These are phyloP conservation scores for Scophthalmus maximus DNA, from an alignment of 2,113 vertebrate genomes.

Conservation along the genomic window DNA sequence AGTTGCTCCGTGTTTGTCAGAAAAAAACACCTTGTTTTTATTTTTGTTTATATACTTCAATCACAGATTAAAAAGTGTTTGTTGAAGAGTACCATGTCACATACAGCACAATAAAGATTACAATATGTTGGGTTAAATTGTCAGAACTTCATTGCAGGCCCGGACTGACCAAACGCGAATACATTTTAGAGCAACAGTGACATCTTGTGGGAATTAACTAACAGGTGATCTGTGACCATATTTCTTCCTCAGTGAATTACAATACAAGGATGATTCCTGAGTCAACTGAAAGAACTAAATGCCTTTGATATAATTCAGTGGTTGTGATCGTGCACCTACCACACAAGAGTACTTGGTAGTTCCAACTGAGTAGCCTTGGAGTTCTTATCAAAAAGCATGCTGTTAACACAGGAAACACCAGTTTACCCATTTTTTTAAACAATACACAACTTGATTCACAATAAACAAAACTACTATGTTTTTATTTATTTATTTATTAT, in stretches of 20 bases:
- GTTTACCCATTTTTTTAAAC: too few relatives aligned
- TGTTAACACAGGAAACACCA: not conserved
- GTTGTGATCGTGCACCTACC: not conserved
- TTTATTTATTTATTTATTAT: too few relatives aligned
- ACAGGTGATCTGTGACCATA: not conserved
- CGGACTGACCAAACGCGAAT: not conserved
- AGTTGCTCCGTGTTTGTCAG: too few relatives aligned
- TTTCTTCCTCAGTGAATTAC: not conserved
- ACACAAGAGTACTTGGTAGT: not conserved
- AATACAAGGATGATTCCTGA: not conserved
- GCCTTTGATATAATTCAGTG: not conserved
- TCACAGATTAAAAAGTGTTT: not conserved
- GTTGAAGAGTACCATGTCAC: not conserved
- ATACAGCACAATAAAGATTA: not conserved
- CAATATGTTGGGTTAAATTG: not conserved
- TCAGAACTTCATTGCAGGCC: constrained; percentile 3
- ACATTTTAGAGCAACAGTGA: constrained; percentile 71
- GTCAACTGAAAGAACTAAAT: constrained; percentile 6
- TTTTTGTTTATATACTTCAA: not conserved
- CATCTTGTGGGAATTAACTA: constrained; percentile 72
- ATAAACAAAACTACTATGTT: not conserved
- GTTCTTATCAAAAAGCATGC: too few relatives aligned
- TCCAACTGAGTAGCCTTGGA: not conserved
- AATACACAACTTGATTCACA: not conserved
- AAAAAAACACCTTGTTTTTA: too few relatives aligned